These are phyloP conservation scores for Azemiops feae DNA, from an alignment of 2,113 vertebrate species.

Conservation along the genomic window DNA sequence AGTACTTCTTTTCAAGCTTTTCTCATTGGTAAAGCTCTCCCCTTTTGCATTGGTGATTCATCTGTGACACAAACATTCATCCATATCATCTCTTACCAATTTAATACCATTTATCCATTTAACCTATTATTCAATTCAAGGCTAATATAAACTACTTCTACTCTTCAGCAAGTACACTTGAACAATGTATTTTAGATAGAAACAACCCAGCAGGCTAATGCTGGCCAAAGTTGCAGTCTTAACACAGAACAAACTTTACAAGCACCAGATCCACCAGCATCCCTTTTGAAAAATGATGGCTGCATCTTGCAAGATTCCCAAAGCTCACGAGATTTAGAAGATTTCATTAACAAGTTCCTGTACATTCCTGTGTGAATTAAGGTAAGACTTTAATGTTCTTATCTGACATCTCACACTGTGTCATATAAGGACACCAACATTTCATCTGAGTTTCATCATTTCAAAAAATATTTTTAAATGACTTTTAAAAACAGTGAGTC, in stretches of 20 bases:
- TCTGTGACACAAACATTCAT: slow-evolving; percentile 24
- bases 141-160: not conserved
- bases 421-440: not conserved
- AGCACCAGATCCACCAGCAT: not conserved
- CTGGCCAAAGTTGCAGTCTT: not conserved
- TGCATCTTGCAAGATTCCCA: not conserved
- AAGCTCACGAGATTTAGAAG: not conserved
- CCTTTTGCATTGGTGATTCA: not conserved
- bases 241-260: not conserved
- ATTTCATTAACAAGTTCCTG: not conserved
- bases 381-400: not conserved
- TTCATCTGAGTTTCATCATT: not conserved
- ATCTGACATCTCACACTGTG: not conserved
- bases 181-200: not conserved
- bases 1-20: slow-evolving; percentile 7
- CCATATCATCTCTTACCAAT: not conserved
- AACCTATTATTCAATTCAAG: not conserved
- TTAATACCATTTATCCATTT: not conserved
- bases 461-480: not conserved
- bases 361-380: not conserved
- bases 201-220: not conserved
- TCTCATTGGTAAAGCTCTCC: slow-evolving; percentile 8
- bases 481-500: not conserved
- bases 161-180: not conserved
- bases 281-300: not conserved